Evolutionary conservation across 1,140 invertebrate species (phyloP), one percentile per base, ranked within the genome.

Genomic region (Drosophila truncata): DNA sequence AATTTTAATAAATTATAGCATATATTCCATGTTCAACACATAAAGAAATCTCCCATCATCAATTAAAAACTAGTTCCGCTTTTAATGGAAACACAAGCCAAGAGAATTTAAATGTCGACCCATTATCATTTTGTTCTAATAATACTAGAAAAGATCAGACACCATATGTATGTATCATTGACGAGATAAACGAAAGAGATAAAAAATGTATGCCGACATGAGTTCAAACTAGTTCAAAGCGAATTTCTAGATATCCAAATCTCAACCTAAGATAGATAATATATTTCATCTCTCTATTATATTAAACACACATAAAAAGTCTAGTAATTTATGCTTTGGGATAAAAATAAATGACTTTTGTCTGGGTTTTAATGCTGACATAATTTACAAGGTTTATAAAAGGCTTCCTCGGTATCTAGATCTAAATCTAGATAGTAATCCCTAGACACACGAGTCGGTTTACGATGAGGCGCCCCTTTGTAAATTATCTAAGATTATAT

Each of bases 401-500:
- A 25, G n/a, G 5, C 42, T 49, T 10, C 16, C 25, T 16, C 9
- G 7, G 27, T 23, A 67, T 49, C 44, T 47, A 14, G 23, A 23
- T n/a, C 39, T 37, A 31, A 10, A 35, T 33, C n/a, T 25, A 66
- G 46, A 35, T 14, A 14, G 10, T 66, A 66, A 66, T 64, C 29
- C 31, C 5, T 20, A 29, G 33, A 1, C 46, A 39, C 14, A 65
- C 46, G 42, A 64, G 27, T 33, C 37, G 16, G 31, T 69, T 50
- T 52, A 70, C 47, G 29, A 54, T 20, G n/a, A 44, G 23, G 62
- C 62, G 47, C 66, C 61, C n/a, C 35, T 29, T 16, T 3, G 29
- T 67, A 54, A 54, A 11, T n/a, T 69, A 69, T 66, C 61, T 69
- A 10, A 42, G 29, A 10, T 27, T 25, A 27, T 49, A 4, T 46